Evolutionary conservation across 2,113 vertebrate species (phyloP), one percentile per base, ranked within the genome.

Genomic region (Smithornis capensis): DNA sequence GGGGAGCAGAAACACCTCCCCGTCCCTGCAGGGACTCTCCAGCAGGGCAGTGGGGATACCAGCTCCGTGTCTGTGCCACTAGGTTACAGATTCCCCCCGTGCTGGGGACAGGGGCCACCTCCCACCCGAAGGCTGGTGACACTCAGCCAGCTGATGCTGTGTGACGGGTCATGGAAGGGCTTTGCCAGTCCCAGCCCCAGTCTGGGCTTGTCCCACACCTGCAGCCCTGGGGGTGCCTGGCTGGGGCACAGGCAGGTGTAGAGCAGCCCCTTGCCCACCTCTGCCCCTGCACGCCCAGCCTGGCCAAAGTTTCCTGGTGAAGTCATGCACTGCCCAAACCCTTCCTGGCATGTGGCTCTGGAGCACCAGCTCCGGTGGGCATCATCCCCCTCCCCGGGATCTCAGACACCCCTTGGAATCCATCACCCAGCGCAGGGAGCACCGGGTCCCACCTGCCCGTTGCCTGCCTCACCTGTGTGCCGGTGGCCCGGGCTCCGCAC

Each of bases 121-220:
- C n/a, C 15, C 27, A 4, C 31, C 33, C 6, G 0, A 53, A 7
- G 42, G 29, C 80, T 49, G 50, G 23, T 9, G n/a, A 11, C 5
- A 1, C 75, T 31, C 47, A 19, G 68, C 29, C 33, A 1, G 73
- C 67, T 0, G 12, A 10, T 7, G 70, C 76, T 45, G 44, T 47
- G 33, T 0, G 28, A 10, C 0, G 0, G 52, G 47, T 19, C 68
- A 37, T 3, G 0, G 1, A 69, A 60, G 60, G 60, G 65, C 38
- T 79, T 17, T 60, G 70, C 62, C 52, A 12, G 33, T 42, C 24
- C 56, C 65, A 12, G 22, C 49, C 12, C 5, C 2, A 8, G 19
- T 3, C 22, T 38, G 22, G 31, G 29, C 17, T 77, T 14, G 44
- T 44, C 6, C 29, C 47, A 1, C 27, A 18, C 21, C 44, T 1